Evolutionary conservation across 2,797 vertebrate genomes (phyloP), one percentile per base, ranked within the genome.

Genomic region (Ctenopoma multispine): DNA sequence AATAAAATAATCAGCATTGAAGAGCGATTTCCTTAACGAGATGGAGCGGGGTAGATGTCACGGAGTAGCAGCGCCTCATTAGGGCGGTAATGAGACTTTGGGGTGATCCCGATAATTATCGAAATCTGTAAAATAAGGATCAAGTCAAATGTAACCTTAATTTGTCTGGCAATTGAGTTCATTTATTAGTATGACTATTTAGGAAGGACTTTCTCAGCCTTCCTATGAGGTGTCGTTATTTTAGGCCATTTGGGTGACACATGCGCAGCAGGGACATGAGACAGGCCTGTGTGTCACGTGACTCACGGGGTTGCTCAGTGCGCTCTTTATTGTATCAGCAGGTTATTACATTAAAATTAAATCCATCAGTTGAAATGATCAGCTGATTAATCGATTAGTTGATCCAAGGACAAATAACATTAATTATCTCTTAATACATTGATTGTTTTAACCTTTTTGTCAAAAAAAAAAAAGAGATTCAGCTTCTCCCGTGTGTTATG

Each of bases 1-100:
- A 99, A 99, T 98, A 97, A 97, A 98, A 99, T 99, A 98, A 99
- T 98, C 97, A 97, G 96, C 96, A 97, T 96, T 97, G 97, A 97
- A 96, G 96, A 97, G 96, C 96, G 95, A 98, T 98, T 98, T 97
- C 95, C 96, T 96, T 98, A 98, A 98, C 97, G 95, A 98, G 96
- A 96, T 93, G 94, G 95, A 97, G 96, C 95, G 82, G 95, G 96
- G 93, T 95, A 93, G 95, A 96, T 95, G 96, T 97, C 97, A 98
- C 97, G 96, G 94, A 96, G 95, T 93, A 94, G 95, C 96, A 95
- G 96, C 95, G 96, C 95, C 96, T 97, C 96, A 97, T 98, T 97
- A 99, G 90, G 94, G 92, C 90, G 92, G 76, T 98, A 97, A 98
- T 97, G 96, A 97, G 96, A 96, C 96, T 97, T 95, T 93, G 93